Conservation (phyloP, 92 coral and sea anemone species). For the Parazoanthus atlanticus region DNA sequence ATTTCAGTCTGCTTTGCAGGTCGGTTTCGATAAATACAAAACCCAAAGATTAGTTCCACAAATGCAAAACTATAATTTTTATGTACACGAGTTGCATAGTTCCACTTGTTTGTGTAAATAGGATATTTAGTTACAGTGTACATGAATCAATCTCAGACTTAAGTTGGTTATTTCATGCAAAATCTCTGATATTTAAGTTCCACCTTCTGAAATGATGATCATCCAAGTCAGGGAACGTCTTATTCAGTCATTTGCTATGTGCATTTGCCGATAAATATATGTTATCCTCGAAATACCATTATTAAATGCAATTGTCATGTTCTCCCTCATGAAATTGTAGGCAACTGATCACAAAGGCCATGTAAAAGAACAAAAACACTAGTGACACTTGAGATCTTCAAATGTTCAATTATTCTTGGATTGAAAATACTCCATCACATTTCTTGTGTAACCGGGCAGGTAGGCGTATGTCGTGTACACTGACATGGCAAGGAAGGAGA, state of each 20-base stretch:
- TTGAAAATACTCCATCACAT: slow-evolving; percentile 71
- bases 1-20: too few species aligned
- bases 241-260: not conserved
- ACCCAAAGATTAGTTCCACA: too few species aligned
- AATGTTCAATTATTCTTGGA: slow-evolving; percentile 1
- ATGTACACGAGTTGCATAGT: too few species aligned
- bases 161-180: too few species aligned
- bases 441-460: slow-evolving; percentile 81
- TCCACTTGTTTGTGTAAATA: too few species aligned
- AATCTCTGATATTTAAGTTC: too few species aligned
- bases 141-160: too few species aligned
- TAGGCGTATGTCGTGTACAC: slow-evolving; percentile 92
- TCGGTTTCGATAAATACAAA: too few species aligned
- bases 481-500: slow-evolving; percentile 93
- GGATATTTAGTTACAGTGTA: too few species aligned
- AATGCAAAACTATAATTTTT: too few species aligned
- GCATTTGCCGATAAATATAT: not conserved
- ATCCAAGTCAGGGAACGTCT: too few species aligned
- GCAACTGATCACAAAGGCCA: not conserved
- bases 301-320: not conserved
- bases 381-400: not conserved
- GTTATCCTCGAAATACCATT: not conserved
- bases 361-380: not conserved
- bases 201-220: too few species aligned
- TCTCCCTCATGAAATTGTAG: not conserved